Evolutionary conservation across 2,797 vertebrate genomes (phyloP).

Genomic region (Peromyscus attwateri): DNA sequence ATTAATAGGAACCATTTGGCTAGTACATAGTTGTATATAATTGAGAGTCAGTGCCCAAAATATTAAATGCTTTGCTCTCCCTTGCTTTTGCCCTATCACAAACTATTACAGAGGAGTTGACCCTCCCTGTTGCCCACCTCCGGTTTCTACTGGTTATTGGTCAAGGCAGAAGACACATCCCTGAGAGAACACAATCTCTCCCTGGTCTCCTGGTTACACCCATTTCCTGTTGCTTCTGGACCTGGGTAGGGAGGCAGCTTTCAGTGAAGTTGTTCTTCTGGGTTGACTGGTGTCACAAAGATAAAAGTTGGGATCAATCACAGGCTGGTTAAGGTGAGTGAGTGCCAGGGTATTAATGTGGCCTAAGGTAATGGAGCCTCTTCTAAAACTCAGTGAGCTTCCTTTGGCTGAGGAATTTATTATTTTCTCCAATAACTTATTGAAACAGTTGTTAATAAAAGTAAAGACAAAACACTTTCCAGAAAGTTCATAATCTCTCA

Average conservation of each 20-base stretch:
- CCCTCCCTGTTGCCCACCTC: background rate
- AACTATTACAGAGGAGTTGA: background rate
- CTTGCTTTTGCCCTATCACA: background rate
- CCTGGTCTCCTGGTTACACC: background rate
- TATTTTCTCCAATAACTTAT: constrained; percentile 59
- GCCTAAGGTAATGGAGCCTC: background rate
- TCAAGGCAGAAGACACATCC: background rate
- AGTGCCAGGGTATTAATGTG: background rate
- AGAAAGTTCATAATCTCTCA: background rate
- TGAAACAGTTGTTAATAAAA: constrained; percentile 67
- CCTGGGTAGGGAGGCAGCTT: background rate
- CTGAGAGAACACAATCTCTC: background rate
- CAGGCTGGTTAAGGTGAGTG: background rate
- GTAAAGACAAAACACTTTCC: background rate
- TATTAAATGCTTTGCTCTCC: background rate
- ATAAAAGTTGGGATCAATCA: background rate
- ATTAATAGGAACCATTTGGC: background rate
- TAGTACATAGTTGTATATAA: background rate
- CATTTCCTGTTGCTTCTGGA: background rate
- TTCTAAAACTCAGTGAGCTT: constrained; percentile 2
- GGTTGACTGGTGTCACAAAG: background rate
- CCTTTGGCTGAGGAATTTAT: constrained; percentile 41
- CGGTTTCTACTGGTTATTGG: background rate
- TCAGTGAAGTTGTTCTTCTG: background rate
- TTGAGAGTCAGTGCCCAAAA: background rate